Conservation (phyloP, 1,140 invertebrate species). For the Kradibia gibbosae region DNA sequence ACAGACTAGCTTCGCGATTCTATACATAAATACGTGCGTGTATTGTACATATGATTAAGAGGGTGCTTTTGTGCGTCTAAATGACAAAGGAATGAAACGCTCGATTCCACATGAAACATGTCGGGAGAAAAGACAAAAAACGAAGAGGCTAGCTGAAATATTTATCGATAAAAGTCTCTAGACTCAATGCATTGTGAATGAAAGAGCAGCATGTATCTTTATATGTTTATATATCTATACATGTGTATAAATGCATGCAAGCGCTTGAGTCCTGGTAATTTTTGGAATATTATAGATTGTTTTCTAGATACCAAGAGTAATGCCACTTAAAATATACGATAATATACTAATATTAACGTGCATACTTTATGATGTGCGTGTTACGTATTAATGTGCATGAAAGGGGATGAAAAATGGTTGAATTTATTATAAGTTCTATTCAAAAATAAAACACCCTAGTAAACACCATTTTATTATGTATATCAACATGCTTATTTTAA, state of each 20-base stretch:
- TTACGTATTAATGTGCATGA: slow-evolving; percentile 1
- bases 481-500: slow-evolving; percentile 8
- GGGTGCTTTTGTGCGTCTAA: slow-evolving; percentile 24
- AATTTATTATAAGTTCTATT: background rate
- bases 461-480: slow-evolving; percentile 21
- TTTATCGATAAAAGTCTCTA: slow-evolving; percentile 6
- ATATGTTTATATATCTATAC: too few relatives aligned
- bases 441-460: slow-evolving; percentile 24
- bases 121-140: background rate
- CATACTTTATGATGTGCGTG: background rate
- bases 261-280: background rate
- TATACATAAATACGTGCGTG: background rate
- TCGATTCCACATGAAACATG: background rate
- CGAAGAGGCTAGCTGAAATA: background rate
- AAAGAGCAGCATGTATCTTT: too few relatives aligned
- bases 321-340: background rate
- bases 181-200: background rate
- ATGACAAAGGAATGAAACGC: slow-evolving; percentile 12
- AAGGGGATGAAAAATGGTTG: background rate
- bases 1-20: background rate
- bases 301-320: background rate
- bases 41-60: slow-evolving; percentile 16
- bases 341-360: background rate
- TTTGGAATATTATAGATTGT: background rate
- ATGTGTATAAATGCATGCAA: too few relatives aligned